Base-by-base conservation (phyloP, 2,113 vertebrate genomes). In the Brienomyrus brachyistius region DNA sequence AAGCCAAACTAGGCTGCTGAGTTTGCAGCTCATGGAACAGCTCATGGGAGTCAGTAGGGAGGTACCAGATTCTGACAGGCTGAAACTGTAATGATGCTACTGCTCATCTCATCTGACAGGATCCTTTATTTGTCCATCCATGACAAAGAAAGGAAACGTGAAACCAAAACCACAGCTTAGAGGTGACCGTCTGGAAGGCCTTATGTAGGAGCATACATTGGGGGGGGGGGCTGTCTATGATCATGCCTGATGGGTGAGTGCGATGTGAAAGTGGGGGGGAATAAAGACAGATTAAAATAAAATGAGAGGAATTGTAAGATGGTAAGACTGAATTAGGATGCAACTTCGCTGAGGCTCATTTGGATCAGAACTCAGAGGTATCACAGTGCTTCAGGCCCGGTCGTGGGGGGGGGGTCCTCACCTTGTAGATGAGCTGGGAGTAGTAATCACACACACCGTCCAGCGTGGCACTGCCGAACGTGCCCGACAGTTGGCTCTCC, bases 391-490 rank as follows among this genome's bases (percentile, higher is more conserved):
- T 43, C 35, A 43, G 31, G 31, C 35, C 74, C 15, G 74, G 62
- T 70, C 62, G 10, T 2, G 13, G 5, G 45, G 47, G n/a, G 35
- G 11, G 10, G 9, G 10, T 54, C n/a, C 43, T 52, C 47, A 96
- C 95, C 95, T 96, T 98, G 95, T 97, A 97, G 88, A 98, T 98
- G 90, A 99, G 97, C 91, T 99, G 98, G 27, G 98, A 97, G 95
- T 99, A 99, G 95, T 97, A 99, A 95, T 99, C 98, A 1, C 96
- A 97, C 88, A 97, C 96, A 66, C 98, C 98, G 15, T 98, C 98
- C 93, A 99, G 95, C 70, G 96, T 95, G 40, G 96, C 98, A 87
- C 95, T 99, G 84, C 98, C 98, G 90, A 99, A 99, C 92, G 97
- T 95, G 91, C 98, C 98, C 0, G 96, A 95, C 85, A 99, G 97